Base-by-base conservation (phyloP, 2,888 invertebrate species). In the Andrena trimmerana region DNA sequence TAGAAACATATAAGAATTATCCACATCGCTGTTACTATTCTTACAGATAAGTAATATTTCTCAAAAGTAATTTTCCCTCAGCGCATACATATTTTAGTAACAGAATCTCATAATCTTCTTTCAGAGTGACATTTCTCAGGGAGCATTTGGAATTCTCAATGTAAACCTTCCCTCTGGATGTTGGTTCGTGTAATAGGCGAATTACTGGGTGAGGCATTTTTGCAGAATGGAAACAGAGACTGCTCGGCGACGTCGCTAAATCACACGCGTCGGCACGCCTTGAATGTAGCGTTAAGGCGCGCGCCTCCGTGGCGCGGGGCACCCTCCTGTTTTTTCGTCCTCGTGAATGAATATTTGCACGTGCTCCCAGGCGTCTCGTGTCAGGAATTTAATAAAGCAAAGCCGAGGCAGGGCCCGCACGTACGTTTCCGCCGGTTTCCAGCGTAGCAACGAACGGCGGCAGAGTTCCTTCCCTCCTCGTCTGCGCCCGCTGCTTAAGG, bases 301-400 rank as follows among this genome's bases (percentile, higher is more conserved):
- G 65, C 75, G 70, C 27, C 71, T 67, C 27, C 42, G 57, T 24
- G 63, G 60, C 69, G 48, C 65, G 71, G 59, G 62, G 66, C 66
- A 66, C 76, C 78, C 75, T 70, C 42, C 20, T 7, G 76, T 80
- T 77, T 83, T 16, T 84, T 83, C 81, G 63, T 27, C 79, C 70
- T 70, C 27, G 24, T 13, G 86, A 82, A 82, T 76, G 90, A 92
- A 92, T 93, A 93, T 93, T 93, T 92, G 93, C 93, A 93, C 93
- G 93, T 93, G 93, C 91, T 89, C 63, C 54, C 80, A 81, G 69
- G 78, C 79, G 86, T 85, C 86, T 90, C 90, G 92, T 91, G 92
- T 91, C 90, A 93, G 93, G 93, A 93, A 94, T 94, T 93, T 94
- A 94, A 94, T 94, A 94, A 93, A 93, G 92, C 90, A 90, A 90